Base-by-base conservation (phyloP, 1,140 invertebrate species). In the Zaprionus gabonicus region DNA sequence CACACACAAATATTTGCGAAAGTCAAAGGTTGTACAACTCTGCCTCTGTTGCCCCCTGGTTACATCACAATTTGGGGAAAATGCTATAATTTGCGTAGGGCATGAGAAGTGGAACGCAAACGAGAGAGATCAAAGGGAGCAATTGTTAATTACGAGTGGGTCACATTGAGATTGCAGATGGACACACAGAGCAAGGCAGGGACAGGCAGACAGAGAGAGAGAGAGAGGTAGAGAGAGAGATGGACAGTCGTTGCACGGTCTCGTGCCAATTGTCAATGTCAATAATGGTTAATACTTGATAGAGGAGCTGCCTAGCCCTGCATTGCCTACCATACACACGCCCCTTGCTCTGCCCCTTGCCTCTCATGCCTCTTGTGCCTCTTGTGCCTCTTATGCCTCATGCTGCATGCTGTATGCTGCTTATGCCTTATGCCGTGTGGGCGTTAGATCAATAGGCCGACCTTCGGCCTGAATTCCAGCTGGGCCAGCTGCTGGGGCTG, bases 251-350 rank as follows among this genome's bases (percentile, higher is more conserved):
- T 59, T 58, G 66, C 68, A 62, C 72, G 44, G 31, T 62, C 65
- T 68, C 71, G 60, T 76, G 77, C 70, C 84, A 88, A 87, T 87
- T 87, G 85, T 87, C 84, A 87, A 87, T 87, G 84, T 87, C 84
- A 87, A 88, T 90, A 88, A 87, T 90, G 68, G 81, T 84, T 84
- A 87, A 87, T 88, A 75, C 81, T 84, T 82, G 69, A 71, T 76
- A 82, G 78, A 70, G 68, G 17, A 62, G 66, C 41, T 80, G 69
- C 12, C 38, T 58, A 36, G 17, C 28, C 51, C 28, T 44, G 46
- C 31, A 51, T 20, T 38, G 12, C 28, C 44, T 51, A 17, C 46
- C 20, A 20, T 20, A 20, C 20, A 20, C 20, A 20, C 17, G 12
- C 13, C 17, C 7, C 23, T 63, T 56, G 60, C 34, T 66, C 44